Conservation (phyloP, 2,113 vertebrate genomes). For the Procavia capensis region DNA sequence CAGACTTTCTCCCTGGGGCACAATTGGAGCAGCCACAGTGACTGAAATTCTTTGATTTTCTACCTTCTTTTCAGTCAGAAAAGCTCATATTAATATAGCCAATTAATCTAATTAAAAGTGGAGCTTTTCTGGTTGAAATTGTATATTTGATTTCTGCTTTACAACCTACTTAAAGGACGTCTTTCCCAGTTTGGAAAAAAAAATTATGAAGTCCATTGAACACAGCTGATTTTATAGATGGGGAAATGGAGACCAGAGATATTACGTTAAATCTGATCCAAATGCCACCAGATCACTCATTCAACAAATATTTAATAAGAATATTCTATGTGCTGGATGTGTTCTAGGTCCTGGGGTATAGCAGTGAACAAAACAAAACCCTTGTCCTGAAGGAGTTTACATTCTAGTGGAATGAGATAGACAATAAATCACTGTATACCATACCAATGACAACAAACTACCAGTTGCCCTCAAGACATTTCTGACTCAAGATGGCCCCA, state of each 20-base stretch:
- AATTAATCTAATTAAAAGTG: slow-evolving; percentile 35
- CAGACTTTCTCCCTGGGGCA: background rate
- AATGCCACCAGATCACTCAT: background rate
- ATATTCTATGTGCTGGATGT: background rate
- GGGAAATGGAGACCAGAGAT: background rate
- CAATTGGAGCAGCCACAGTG: background rate
- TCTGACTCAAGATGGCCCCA: background rate
- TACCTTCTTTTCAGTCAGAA: slow-evolving; percentile 6
- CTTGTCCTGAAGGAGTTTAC: background rate
- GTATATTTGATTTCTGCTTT: slow-evolving; percentile 22
- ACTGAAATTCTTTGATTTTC: background rate
- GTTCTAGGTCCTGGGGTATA: background rate
- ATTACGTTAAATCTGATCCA: background rate
- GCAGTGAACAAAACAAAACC: background rate
- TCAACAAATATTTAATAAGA: background rate
- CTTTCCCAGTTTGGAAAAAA: background rate
- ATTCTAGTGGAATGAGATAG: background rate
- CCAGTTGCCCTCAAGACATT: background rate
- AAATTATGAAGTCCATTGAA: background rate
- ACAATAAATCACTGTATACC: background rate
- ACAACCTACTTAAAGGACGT: slow-evolving; percentile 1
- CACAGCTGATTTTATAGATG: background rate
- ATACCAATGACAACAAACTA: background rate
- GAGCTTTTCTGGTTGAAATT: slow-evolving; percentile 36
- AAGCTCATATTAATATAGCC: slow-evolving; percentile 11